Conservation (phyloP, 2,113 vertebrate genomes). For the Callionymus lyra region DNA sequence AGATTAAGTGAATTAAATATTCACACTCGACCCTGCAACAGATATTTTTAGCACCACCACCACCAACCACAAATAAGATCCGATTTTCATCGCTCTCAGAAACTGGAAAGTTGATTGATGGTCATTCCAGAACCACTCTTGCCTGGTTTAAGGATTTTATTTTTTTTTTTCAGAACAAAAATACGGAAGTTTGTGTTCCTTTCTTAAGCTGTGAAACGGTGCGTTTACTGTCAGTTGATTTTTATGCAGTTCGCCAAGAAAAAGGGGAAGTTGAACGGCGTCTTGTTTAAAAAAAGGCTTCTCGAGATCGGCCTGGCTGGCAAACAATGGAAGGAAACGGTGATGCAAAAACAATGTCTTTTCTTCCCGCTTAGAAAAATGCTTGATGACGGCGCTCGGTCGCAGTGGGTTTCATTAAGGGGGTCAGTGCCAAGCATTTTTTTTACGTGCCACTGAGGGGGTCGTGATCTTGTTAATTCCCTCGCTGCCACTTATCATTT, state of each 20-base stretch:
- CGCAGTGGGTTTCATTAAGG: conserved; percentile 18
- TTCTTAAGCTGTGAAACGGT: conserved; percentile 42
- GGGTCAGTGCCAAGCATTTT: conserved; percentile 53
- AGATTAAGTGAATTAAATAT: too few relatives aligned
- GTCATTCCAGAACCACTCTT: conserved; percentile 14
- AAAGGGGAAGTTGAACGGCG: conserved; percentile 36
- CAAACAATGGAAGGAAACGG: conserved; percentile 7
- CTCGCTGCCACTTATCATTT: conserved; percentile 21
- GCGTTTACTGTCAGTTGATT: conserved; percentile 43
- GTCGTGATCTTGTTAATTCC: conserved; percentile 18
- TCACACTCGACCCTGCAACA: too few relatives aligned
- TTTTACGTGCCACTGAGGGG: conserved; percentile 47
- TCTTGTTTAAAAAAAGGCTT: conserved; percentile 24
- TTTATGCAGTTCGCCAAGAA: conserved; percentile 29
- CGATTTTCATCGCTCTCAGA: too few relatives aligned
- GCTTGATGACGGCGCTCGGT: conserved; percentile 9
- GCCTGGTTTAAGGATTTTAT: conserved; percentile 23
- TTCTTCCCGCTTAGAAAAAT: conserved; percentile 3
- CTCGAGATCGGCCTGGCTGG: neutral
- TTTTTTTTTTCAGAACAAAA: conserved; percentile 52
- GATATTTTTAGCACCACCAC: too few relatives aligned
- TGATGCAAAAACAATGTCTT: conserved; percentile 2
- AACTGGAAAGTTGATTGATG: too few relatives aligned
- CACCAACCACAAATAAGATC: too few relatives aligned
- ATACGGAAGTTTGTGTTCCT: conserved; percentile 44